Evolutionary conservation across 92 coral and sea anemone genomes (phyloP).

Genomic region (Porites evermanni): DNA sequence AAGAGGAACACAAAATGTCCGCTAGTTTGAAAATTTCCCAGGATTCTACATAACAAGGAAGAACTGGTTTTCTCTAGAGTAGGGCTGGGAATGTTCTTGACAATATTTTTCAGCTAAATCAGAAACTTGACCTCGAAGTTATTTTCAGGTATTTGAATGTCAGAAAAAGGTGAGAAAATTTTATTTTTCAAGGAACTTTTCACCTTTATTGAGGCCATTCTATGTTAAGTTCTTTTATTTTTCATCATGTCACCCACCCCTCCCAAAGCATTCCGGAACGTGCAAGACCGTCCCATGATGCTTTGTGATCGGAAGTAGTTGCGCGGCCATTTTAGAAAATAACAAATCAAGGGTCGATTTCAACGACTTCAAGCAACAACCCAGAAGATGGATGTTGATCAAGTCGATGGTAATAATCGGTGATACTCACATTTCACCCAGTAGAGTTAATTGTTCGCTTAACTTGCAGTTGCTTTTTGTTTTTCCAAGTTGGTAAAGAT

Average conservation of each 20-base stretch:
- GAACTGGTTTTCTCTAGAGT: slow-evolving; percentile 31
- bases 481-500: slow-evolving; percentile 22
- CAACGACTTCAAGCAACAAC: slow-evolving; percentile 1
- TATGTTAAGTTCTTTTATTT: background rate
- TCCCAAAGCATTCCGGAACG: background rate
- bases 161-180: background rate
- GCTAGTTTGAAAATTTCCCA: slow-evolving; percentile 64
- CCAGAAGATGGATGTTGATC: slow-evolving; percentile 33
- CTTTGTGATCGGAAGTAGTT: slow-evolving; percentile 71
- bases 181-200: background rate
- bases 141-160: background rate
- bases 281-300: slow-evolving; percentile 27
- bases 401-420: background rate
- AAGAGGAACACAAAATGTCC: slow-evolving; percentile 51
- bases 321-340: slow-evolving; percentile 93
- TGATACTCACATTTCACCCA: background rate
- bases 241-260: background rate
- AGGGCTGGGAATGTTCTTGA: background rate
- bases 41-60: slow-evolving; percentile 55
- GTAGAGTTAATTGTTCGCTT: background rate
- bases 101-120: background rate
- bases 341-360: slow-evolving; percentile 33
- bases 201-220: too few species aligned
- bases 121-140: background rate
- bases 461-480: background rate